These are phyloP conservation scores for Psilopsiagon aymara DNA, from an alignment of 2,113 vertebrate genomes.

Conservation along the genomic window DNA sequence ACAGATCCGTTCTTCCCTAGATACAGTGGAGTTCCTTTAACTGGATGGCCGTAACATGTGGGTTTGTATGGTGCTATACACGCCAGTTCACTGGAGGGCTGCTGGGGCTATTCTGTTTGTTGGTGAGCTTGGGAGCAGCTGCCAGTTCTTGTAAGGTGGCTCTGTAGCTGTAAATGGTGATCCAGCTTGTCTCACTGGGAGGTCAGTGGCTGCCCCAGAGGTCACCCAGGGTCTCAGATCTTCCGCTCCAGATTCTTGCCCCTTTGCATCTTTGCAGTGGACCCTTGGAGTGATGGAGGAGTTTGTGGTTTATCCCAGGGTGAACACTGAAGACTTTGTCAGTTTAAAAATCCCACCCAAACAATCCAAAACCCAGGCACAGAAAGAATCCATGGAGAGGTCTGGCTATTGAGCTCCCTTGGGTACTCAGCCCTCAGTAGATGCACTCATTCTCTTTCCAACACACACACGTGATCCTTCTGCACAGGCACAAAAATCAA, in stretches of 20 bases:
- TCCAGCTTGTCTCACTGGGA: background rate
- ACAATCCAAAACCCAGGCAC: background rate
- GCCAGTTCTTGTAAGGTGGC: rapidly evolving
- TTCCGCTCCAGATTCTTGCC: rapidly evolving
- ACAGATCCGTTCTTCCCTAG: background rate
- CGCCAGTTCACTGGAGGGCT: background rate
- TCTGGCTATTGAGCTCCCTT: background rate
- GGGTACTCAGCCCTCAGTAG: background rate
- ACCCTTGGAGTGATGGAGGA: background rate
- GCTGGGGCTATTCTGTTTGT: background rate
- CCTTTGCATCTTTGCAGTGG: background rate
- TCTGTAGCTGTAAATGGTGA: background rate
- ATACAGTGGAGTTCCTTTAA: background rate
- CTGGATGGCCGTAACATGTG: background rate
- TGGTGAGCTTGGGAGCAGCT: background rate
- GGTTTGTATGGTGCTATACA: background rate
- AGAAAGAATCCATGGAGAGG: background rate
- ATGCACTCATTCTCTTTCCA: background rate
- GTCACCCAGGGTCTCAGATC: background rate
- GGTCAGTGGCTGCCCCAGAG: background rate
- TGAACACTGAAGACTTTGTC: background rate
- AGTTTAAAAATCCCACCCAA: background rate
- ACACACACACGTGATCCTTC: background rate
- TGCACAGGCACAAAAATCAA: constrained; percentile 12
- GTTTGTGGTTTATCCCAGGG: background rate